These are phyloP conservation scores for Tetragnatha montana DNA, from an alignment of 2,888 invertebrate species.

Conservation along the genomic window DNA sequence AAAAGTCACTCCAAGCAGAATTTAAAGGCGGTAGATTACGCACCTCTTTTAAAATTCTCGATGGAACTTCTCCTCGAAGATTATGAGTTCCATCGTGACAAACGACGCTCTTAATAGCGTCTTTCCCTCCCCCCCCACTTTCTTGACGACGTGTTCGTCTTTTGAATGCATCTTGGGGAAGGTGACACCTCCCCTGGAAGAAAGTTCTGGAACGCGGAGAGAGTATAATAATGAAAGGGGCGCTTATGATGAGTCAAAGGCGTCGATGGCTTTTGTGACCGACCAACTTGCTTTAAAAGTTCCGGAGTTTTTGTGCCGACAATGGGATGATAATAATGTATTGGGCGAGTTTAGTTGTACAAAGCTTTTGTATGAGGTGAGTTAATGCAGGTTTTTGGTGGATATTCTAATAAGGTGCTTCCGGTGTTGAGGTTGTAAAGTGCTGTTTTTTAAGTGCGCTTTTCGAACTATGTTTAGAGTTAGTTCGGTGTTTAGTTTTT, in stretches of 20 bases:
- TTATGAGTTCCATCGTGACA: slow-evolving; percentile 63
- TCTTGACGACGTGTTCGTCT: slow-evolving; percentile 62
- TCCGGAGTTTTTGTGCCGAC: no score
- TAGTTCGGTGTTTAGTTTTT: no score
- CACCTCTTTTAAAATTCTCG: slow-evolving; percentile 59
- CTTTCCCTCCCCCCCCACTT: slow-evolving; percentile 11
- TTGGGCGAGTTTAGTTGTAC: no score
- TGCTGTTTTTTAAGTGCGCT: no score
- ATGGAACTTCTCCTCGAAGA: slow-evolving; percentile 42
- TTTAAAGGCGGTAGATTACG: slow-evolving; percentile 55
- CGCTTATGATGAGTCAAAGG: neutral
- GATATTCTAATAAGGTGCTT: no score
- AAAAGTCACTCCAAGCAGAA: slow-evolving; percentile 41
- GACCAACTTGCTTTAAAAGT: no score
- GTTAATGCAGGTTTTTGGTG: no score
- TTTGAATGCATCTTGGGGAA: slow-evolving; percentile 3
- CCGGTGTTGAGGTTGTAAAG: no score
- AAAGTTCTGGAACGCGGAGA: slow-evolving; percentile 13
- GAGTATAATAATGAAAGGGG: slow-evolving; percentile 24
- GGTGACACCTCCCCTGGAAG: neutral
- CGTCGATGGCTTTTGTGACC: no score
- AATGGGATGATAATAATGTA: no score
- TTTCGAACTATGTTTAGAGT: no score
- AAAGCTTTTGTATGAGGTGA: no score
- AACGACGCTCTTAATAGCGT: slow-evolving; percentile 63